Evolutionary conservation across 1,140 invertebrate genomes (phyloP).

Genomic region (Tenebrio molitor): DNA sequence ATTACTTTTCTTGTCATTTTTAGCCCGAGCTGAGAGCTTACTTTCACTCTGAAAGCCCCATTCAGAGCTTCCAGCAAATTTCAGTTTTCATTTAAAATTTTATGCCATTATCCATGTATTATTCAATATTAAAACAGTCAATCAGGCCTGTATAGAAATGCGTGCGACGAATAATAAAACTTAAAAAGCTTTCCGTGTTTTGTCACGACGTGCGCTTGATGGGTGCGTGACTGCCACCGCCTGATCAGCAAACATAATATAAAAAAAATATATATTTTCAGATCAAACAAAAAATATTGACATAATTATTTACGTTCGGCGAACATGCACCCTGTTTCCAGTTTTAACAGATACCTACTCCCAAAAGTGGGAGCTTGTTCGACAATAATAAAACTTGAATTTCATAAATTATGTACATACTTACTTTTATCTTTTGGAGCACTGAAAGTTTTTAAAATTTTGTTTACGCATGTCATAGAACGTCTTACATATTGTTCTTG

Average conservation of each 20-base stretch:
- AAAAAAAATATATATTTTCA: slow-evolving; percentile 46
- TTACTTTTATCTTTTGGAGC: no score
- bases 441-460: no score
- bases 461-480: no score
- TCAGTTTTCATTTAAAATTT: slow-evolving; percentile 52
- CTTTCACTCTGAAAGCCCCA: slow-evolving; percentile 39
- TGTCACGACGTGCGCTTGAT: slow-evolving; percentile 45
- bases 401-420: no score
- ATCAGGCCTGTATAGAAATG: slow-evolving; percentile 52
- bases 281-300: slow-evolving; percentile 49
- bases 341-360: slow-evolving; percentile 24
- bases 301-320: slow-evolving; percentile 44
- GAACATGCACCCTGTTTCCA: slow-evolving; percentile 42
- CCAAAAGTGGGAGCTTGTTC: slow-evolving; percentile 16
- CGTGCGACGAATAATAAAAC: slow-evolving; percentile 53
- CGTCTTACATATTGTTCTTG: no score
- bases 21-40: slow-evolving; percentile 27
- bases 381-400: no score
- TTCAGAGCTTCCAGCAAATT: slow-evolving; percentile 46
- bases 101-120: slow-evolving; percentile 52
- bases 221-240: slow-evolving; percentile 49
- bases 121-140: slow-evolving; percentile 59
- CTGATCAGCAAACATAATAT: slow-evolving; percentile 50
- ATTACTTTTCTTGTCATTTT: slow-evolving; percentile 42
- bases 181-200: slow-evolving; percentile 55